phyloP scores from a whole-genome alignment of 2,888 invertebrate genomes.

The Leptinotarsa haldemani region DNA sequence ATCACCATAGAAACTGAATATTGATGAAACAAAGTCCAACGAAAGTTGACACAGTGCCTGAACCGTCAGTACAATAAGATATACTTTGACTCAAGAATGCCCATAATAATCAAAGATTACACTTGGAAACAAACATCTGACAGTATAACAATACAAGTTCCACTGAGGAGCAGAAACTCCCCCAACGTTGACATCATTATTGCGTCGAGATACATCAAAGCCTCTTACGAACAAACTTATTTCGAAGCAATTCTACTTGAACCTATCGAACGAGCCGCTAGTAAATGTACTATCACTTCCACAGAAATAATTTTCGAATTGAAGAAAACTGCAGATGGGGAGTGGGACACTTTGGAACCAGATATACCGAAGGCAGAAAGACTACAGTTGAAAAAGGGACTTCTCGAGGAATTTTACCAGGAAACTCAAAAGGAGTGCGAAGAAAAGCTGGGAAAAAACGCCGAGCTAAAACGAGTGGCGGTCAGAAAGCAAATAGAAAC shows the following conservation, averaged over 20 bases:
- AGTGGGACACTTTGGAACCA: constrained; percentile 73
- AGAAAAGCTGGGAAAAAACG: constrained; percentile 68
- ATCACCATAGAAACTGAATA: constrained; percentile 1
- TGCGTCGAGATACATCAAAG: constrained; percentile 78
- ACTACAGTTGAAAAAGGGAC: constrained; percentile 69
- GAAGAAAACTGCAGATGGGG: constrained; percentile 69
- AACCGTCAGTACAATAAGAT: background rate
- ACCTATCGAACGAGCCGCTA: constrained; percentile 72
- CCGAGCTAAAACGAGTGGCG: constrained; percentile 71
- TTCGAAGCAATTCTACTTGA: constrained; percentile 79
- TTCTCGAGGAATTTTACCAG: constrained; percentile 70
- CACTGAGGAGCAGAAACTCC: constrained; percentile 72
- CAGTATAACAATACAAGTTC: constrained; percentile 73
- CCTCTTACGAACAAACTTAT: constrained; percentile 77
- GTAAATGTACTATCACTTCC: constrained; percentile 73
- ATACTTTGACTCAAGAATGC: constrained; percentile 68
- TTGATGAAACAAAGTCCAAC: background rate
- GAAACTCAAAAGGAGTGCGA: constrained; percentile 70
- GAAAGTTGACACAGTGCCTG: background rate
- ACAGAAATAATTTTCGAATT: constrained; percentile 76
- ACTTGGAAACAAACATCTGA: constrained; percentile 79
- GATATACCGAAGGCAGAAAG: constrained; percentile 71
- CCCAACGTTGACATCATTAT: constrained; percentile 79
- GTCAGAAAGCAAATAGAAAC: constrained; percentile 72
- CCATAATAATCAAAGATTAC: constrained; percentile 80